phyloP scores from a whole-genome alignment of 1,140 invertebrate species.

The Ceratosolen fusciceps region DNA sequence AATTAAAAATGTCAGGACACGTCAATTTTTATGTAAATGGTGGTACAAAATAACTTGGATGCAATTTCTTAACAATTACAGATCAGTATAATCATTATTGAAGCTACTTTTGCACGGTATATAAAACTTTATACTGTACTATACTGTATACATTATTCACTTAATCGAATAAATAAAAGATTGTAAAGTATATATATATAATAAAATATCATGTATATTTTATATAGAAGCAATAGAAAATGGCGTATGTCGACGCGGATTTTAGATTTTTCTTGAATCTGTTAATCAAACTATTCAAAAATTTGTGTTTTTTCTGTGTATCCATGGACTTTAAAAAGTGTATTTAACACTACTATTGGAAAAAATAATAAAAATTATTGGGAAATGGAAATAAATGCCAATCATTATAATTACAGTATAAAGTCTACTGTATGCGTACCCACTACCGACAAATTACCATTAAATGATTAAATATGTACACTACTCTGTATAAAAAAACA shows the following conservation, averaged over 20 bases:
- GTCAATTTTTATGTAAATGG: slow-evolving; percentile 82
- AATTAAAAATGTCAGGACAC: slow-evolving; percentile 71
- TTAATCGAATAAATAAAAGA: too few species aligned
- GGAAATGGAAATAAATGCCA: slow-evolving; percentile 56
- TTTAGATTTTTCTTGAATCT: neutral
- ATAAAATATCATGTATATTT: neutral
- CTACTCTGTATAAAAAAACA: too few species aligned
- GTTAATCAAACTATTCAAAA: neutral
- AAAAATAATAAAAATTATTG: slow-evolving; percentile 53
- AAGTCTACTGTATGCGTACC: neutral
- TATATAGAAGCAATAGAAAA: neutral
- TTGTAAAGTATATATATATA: neutral
- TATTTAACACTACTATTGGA: slow-evolving; percentile 21
- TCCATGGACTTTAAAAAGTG: slow-evolving; percentile 28
- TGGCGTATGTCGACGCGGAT: neutral
- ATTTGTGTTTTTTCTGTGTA: slow-evolving; percentile 3
- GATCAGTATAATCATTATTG: neutral
- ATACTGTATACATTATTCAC: too few species aligned
- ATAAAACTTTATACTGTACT: too few species aligned
- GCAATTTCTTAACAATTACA: slow-evolving; percentile 45
- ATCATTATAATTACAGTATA: slow-evolving; percentile 8
- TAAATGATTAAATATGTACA: too few species aligned
- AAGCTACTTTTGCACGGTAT: neutral
- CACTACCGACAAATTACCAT: neutral
- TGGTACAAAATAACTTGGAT: slow-evolving; percentile 75